Conservation (phyloP, 2,797 vertebrate species). For the Kryptopterus vitreolus region DNA sequence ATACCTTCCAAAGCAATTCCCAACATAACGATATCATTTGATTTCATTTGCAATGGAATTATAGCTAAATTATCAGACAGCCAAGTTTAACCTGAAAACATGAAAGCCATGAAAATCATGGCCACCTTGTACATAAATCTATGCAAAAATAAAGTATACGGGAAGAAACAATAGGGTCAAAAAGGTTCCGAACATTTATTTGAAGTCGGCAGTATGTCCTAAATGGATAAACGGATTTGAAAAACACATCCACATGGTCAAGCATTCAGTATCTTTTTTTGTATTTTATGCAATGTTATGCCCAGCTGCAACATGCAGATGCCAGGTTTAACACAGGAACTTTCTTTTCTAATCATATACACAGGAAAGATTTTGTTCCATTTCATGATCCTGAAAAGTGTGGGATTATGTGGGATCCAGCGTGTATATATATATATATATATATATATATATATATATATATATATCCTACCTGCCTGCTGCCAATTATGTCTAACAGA, state of each 20-base stretch:
- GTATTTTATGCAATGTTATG: not conserved
- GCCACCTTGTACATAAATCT: not conserved
- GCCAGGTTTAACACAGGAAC: not conserved
- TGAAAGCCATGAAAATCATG: too few relatives aligned
- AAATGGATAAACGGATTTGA: not conserved
- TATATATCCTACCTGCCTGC: constrained; percentile 46
- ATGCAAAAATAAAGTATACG: not conserved
- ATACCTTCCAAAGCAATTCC: constrained; percentile 23
- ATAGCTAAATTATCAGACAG: not conserved
- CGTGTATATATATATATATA: too few relatives aligned
- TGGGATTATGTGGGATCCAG: too few relatives aligned
- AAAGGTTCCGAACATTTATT: not conserved
- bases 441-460: too few relatives aligned
- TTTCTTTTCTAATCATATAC: constrained; percentile 22
- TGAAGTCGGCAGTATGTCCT: not conserved
- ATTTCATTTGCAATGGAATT: not conserved
- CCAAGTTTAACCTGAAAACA: not conserved
- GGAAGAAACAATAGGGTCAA: not conserved
- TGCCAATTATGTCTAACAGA: constrained; percentile 61
- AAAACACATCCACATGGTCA: not conserved
- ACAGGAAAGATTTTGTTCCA: not conserved
- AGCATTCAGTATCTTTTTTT: not conserved
- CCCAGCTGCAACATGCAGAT: not conserved
- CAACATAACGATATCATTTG: constrained; percentile 5
- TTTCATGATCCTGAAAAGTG: not conserved